These are phyloP conservation scores for Picathartes gymnocephalus DNA, from an alignment of 2,113 vertebrate genomes.

Conservation along the genomic window DNA sequence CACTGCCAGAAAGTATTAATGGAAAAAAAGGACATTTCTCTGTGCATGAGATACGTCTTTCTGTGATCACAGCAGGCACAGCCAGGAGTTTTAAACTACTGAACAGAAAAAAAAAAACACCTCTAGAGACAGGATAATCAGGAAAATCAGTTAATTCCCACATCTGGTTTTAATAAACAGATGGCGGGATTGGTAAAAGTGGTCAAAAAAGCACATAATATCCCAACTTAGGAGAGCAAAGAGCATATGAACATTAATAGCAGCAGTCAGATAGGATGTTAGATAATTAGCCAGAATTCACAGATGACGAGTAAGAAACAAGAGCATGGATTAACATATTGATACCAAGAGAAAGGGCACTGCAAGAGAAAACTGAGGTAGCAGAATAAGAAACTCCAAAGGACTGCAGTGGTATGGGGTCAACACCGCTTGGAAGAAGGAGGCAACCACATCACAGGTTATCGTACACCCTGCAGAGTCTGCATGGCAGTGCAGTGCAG, in stretches of 20 bases:
- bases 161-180: constrained; percentile 5
- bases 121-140: not conserved
- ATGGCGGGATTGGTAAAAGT: not conserved
- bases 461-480: not conserved
- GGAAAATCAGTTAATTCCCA: not conserved
- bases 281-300: constrained; percentile 1
- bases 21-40: not conserved
- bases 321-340: not conserved
- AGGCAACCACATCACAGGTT: not conserved
- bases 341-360: not conserved
- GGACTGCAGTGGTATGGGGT: not conserved
- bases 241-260: not conserved
- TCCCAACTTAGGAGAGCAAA: not conserved
- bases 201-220: not conserved
- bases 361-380: not conserved
- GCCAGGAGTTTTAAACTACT: not conserved
- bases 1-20: not conserved
- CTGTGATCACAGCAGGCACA: not conserved
- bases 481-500: not conserved
- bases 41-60: not conserved
- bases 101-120: not conserved
- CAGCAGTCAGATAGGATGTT: not conserved
- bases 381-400: not conserved
- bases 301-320: not conserved
- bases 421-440: not conserved